Evolutionary conservation across 2,797 vertebrate species (phyloP).

Genomic region (Spatula versicolor): DNA sequence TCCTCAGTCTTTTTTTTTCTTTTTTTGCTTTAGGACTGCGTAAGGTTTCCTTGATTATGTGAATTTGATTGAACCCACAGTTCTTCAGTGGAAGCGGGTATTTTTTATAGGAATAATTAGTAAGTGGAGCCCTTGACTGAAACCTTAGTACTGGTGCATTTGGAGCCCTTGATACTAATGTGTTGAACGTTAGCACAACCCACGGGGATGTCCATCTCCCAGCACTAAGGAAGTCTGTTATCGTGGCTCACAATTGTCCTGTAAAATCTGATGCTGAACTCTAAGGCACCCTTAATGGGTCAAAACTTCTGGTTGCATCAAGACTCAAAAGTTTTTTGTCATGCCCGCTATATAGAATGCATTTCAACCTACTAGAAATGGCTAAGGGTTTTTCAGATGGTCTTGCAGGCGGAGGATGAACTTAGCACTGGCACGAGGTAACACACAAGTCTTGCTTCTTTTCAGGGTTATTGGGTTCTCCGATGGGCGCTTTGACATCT

Average conservation of each 20-base stretch:
- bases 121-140: conserved; percentile 53
- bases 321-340: conserved; percentile 26
- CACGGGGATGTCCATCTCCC: conserved; percentile 14
- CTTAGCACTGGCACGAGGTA: conserved; percentile 8
- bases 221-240: conserved; percentile 42
- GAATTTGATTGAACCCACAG: conserved; percentile 67
- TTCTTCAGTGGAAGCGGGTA: conserved; percentile 51
- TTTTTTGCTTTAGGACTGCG: conserved; percentile 76
- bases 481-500: conserved; percentile 42
- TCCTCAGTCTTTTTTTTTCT: conserved; percentile 44
- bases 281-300: neutral
- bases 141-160: conserved; percentile 62
- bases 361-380: conserved; percentile 3
- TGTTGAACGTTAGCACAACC: neutral
- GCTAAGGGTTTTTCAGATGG: conserved; percentile 2
- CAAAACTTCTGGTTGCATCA: conserved; percentile 6
- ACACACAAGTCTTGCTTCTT: conserved; percentile 22
- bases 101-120: conserved; percentile 65
- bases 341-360: conserved; percentile 20
- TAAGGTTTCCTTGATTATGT: conserved; percentile 76
- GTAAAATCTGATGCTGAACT: conserved; percentile 16
- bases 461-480: conserved; percentile 56
- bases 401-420: conserved; percentile 64
- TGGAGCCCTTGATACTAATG: conserved; percentile 38
- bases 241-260: conserved; percentile 27